Base-by-base conservation (phyloP, 2,888 invertebrate genomes). In the Lepidocyrtoides sp. region DNA sequence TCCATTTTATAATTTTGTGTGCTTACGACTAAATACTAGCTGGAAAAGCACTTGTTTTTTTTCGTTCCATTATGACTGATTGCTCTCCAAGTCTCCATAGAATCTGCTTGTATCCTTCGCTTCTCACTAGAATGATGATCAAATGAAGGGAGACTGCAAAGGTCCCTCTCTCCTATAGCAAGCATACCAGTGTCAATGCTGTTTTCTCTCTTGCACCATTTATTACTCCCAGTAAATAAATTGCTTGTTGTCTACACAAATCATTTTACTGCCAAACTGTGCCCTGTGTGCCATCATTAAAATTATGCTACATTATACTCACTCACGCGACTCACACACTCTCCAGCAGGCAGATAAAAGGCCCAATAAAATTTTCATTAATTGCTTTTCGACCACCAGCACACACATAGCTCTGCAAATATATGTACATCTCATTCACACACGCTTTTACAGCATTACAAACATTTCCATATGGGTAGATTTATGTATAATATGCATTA, bases 351-450 rank as follows among this genome's bases (percentile, higher is more conserved):
- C 17, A 69, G 8, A 44, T 23, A 75, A 51, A 79, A 4, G 20
- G 17, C 23, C 29, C 54, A 86, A 86, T 86, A 86, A 86, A 86
- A 86, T 26, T 75, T 86, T 86, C 75, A 86, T 86, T 86, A 86
- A 86, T 86, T 86, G 86, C 86, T 86, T 75, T 44, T 57, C 57
- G 23, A 60, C 75, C 48, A 36, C 75, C 51, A 44, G 7, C 57
- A 57, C 54, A 57, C 26, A 57, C 81, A 14, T 29, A 10, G 12
- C 23, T 1, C 57, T 17, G 57, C 36, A 36, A 36, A 36, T 7
- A 2, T 54, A 4, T 60, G 2, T 63, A 20, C 23, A 12, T 29
- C 63, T 8, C 26, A 14, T n/a, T 4, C 63, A 12, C 63, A 63
- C n/a, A n/a, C n/a, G n/a, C n/a, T 20, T 23, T 23, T 14, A 51